Evolutionary conservation across 2,113 vertebrate species (phyloP).

Genomic region (Serinus canaria): DNA sequence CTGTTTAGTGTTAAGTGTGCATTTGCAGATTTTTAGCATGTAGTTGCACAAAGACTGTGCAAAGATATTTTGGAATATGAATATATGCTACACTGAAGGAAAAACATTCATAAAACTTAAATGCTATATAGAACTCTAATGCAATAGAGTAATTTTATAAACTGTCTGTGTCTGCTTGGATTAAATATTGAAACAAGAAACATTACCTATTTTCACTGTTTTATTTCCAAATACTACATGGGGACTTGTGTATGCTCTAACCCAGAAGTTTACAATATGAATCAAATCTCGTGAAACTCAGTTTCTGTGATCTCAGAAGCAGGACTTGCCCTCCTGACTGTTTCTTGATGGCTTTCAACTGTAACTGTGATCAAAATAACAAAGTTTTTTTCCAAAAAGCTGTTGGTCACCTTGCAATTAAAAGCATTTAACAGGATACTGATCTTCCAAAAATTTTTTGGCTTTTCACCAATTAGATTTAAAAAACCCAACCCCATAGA

Average conservation of each 20-base stretch:
- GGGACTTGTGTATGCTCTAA: not conserved
- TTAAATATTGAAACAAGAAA: conserved; percentile 60
- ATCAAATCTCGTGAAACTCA: not conserved
- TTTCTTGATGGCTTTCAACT: not conserved
- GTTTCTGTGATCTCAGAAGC: not conserved
- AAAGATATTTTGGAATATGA: conserved; percentile 72
- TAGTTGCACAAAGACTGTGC: conserved; percentile 68
- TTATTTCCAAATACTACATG: conserved; percentile 8
- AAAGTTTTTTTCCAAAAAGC: not conserved
- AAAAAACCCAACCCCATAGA: not conserved
- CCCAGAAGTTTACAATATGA: not conserved
- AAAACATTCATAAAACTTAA: conserved; percentile 62
- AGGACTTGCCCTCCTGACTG: not conserved
- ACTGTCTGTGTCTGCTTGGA: conserved; percentile 59
- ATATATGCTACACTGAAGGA: conserved; percentile 68
- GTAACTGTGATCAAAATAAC: not conserved
- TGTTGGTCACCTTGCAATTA: not conserved
- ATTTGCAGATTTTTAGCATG: conserved; percentile 77
- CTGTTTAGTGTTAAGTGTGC: conserved; percentile 71
- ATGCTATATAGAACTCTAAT: conserved; percentile 71
- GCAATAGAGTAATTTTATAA: conserved; percentile 75
- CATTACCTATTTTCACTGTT: conserved; percentile 10
- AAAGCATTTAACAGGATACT: not conserved
- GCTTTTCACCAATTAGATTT: not conserved
- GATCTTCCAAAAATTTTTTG: not conserved